These are phyloP conservation scores for Myotis yumanensis DNA, from an alignment of 2,113 vertebrate genomes.

Conservation along the genomic window DNA sequence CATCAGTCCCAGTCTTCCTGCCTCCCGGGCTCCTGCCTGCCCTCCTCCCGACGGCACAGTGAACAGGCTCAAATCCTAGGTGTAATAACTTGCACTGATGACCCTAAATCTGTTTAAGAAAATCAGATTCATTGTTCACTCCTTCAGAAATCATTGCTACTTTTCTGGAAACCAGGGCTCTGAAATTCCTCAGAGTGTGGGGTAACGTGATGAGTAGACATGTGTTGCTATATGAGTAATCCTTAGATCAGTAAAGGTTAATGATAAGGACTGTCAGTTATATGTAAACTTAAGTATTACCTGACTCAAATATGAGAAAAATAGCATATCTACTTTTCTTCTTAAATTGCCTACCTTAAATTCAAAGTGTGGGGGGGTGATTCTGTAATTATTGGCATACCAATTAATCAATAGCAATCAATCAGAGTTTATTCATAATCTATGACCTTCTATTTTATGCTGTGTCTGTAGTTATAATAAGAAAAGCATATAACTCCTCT, in stretches of 20 bases:
- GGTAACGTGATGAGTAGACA: not conserved
- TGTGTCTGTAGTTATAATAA: not conserved
- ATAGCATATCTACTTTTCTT: slow-evolving; percentile 15
- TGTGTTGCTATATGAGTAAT: not conserved
- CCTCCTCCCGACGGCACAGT: not conserved
- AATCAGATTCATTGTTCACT: not conserved
- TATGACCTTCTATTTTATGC: not conserved
- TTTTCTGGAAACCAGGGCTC: not conserved
- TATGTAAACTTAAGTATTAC: not conserved
- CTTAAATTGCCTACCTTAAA: slow-evolving; percentile 19
- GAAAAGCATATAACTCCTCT: not conserved
- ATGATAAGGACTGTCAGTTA: not conserved
- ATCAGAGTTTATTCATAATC: not conserved
- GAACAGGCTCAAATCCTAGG: not conserved
- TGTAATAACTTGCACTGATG: not conserved
- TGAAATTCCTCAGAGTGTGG: not conserved
- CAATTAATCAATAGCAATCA: slow-evolving; percentile 37
- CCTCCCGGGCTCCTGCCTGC: not conserved
- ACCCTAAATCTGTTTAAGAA: slow-evolving; percentile 14
- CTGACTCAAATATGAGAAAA: slow-evolving; percentile 11
- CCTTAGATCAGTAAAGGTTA: not conserved
- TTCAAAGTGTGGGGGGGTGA: not conserved
- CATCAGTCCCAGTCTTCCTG: not conserved
- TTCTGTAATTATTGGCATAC: slow-evolving; percentile 29
- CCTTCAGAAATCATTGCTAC: not conserved